A percentile compares a stretch with the other conserved stretches of the same genome.
phyloP scores from a whole-genome alignment of 2,888 invertebrate species.

The Dascillus cervinus region DNA sequence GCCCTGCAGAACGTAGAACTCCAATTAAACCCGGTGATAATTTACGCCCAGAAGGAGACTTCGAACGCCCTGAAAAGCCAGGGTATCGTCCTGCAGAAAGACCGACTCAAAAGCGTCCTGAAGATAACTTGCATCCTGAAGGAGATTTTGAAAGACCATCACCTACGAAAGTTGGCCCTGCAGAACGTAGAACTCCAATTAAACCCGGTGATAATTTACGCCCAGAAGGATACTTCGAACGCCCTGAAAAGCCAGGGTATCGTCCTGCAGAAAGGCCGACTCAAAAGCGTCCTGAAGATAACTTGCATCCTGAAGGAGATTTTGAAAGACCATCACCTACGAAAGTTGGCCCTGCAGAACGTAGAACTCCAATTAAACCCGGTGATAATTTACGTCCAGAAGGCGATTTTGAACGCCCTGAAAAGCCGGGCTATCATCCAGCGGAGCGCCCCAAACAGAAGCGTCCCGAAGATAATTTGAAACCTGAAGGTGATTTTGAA shows the following conservation, averaged over 20 bases:
- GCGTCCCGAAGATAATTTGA: conserved; percentile 44
- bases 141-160: conserved; percentile 34
- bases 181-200: conserved; percentile 41
- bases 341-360: conserved; percentile 39
- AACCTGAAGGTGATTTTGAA: conserved; percentile 45
- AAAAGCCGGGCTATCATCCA: conserved; percentile 42
- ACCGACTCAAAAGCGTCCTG: conserved; percentile 44
- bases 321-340: conserved; percentile 45
- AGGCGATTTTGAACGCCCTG: conserved; percentile 39
- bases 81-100: conserved; percentile 42
- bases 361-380: conserved; percentile 35
- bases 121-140: conserved; percentile 51
- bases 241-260: conserved; percentile 33
- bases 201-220: conserved; percentile 39
- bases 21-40: conserved; percentile 53
- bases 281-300: conserved; percentile 43
- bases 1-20: conserved; percentile 38
- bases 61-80: conserved; percentile 41
- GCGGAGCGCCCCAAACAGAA: conserved; percentile 47
- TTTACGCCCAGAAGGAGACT: conserved; percentile 53
- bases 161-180: conserved; percentile 32
- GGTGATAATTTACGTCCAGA: conserved; percentile 53
- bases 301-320: conserved; percentile 46
- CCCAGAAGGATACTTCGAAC: conserved; percentile 41
- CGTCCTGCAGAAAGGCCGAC: conserved; percentile 40